Evolutionary conservation across 2,888 invertebrate genomes (phyloP).

Genomic region (Gymnoscelis rufifasciata): DNA sequence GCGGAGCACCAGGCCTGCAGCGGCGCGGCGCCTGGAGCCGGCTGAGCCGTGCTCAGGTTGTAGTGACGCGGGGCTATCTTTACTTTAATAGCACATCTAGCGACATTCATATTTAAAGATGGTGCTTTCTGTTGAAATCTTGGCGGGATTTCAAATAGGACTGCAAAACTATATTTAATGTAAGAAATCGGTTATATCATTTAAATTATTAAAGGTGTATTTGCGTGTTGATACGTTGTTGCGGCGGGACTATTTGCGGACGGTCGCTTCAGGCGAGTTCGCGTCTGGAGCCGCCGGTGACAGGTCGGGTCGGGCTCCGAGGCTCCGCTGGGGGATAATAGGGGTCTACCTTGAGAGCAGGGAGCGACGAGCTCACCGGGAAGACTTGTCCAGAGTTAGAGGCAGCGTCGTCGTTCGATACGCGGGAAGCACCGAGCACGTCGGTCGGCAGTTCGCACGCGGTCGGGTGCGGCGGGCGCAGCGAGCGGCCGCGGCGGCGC

Average conservation of each 20-base stretch:
- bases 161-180: conserved; percentile 50
- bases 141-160: conserved; percentile 65
- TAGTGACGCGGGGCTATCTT: conserved; percentile 49
- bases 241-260: conserved; percentile 15
- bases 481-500: conserved; percentile 71
- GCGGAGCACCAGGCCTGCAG: no score
- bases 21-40: no score
- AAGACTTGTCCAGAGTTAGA: conserved; percentile 33
- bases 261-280: no score
- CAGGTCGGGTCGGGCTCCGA: background rate
- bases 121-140: conserved; percentile 51
- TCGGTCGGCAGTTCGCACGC: conserved; percentile 49
- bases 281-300: no score
- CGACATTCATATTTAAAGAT: conserved; percentile 60
- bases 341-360: conserved; percentile 38
- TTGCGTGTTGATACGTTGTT: conserved; percentile 13
- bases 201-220: conserved; percentile 35
- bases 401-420: conserved; percentile 37
- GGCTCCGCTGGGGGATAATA: conserved; percentile 29
- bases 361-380: conserved; percentile 33
- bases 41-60: no score
- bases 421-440: conserved; percentile 52
- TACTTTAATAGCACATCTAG: conserved; percentile 55
- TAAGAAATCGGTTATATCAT: conserved; percentile 44
- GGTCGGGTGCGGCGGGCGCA: conserved; percentile 36